Conservation (phyloP, 2,113 vertebrate genomes). For the Paracanthobrama guichenoti region DNA sequence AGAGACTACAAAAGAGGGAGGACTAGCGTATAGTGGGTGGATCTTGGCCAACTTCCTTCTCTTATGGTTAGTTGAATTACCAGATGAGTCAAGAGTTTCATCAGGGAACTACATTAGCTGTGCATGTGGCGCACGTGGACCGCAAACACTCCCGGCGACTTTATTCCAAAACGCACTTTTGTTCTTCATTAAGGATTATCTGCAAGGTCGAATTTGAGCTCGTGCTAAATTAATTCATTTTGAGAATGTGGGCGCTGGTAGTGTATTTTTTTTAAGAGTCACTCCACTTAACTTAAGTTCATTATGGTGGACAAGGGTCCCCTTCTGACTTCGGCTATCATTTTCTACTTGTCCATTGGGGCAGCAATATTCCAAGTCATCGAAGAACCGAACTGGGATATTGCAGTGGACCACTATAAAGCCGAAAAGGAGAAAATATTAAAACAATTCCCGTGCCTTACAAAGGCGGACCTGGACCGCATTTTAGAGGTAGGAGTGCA, state of each 20-base stretch:
- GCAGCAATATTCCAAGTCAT: conserved; percentile 93
- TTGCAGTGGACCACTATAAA: conserved; percentile 78
- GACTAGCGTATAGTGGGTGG: background rate
- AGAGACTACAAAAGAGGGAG: background rate
- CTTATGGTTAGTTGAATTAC: background rate
- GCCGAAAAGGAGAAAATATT: conserved; percentile 81
- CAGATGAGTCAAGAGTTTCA: background rate
- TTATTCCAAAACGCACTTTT: too few species aligned
- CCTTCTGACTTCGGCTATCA: conserved; percentile 94
- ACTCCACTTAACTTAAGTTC: conserved; percentile 64
- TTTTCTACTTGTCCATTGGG: conserved; percentile 94
- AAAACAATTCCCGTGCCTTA: conserved; percentile 78
- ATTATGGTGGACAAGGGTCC: conserved; percentile 97
- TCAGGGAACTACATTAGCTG: too few species aligned
- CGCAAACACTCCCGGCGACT: background rate
- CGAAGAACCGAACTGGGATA: conserved; percentile 87
- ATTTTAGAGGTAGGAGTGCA: conserved; percentile 85
- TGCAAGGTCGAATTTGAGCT: background rate
- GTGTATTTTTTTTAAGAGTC: conserved; percentile 47
- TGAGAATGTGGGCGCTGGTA: conserved; percentile 39
- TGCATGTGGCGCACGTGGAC: conserved; percentile 59
- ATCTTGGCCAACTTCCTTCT: conserved; percentile 28
- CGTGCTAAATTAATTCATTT: conserved; percentile 16
- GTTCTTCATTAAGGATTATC: background rate
- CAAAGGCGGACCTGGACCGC: conserved; percentile 79